Evolutionary conservation across 2,113 vertebrate species (phyloP).

Genomic region (Aphelocoma coerulescens): DNA sequence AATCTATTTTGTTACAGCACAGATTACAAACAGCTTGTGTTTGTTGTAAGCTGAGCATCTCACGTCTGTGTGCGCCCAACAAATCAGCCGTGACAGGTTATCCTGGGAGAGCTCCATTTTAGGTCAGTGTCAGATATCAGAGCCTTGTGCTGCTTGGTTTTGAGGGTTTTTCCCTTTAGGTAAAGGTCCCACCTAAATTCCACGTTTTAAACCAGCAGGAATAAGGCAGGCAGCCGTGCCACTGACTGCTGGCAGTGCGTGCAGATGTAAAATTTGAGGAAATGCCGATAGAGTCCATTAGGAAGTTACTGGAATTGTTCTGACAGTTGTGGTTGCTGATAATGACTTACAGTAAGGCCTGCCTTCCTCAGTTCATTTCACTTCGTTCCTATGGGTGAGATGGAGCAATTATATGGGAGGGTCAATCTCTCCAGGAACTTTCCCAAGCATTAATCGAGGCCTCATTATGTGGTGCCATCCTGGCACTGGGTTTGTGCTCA

Average conservation of each 20-base stretch:
- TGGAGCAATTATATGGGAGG: slow-evolving; percentile 44
- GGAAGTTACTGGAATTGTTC: slow-evolving; percentile 71
- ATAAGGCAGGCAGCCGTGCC: background rate
- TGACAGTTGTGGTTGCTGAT: slow-evolving; percentile 69
- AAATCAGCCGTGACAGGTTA: background rate
- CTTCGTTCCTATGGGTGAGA: slow-evolving; percentile 44
- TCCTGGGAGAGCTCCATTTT: background rate
- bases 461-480: background rate
- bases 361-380: slow-evolving; percentile 5
- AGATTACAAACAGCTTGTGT: background rate
- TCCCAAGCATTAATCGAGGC: background rate
- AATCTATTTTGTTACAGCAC: background rate
- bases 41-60: background rate
- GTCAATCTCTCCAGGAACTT: slow-evolving; percentile 17
- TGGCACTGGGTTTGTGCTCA: background rate
- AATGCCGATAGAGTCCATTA: slow-evolving; percentile 67
- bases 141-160: background rate
- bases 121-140: background rate
- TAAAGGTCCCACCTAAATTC: background rate
- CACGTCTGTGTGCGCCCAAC: background rate
- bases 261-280: background rate
- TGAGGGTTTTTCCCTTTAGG: background rate
- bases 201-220: background rate
- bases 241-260: background rate
- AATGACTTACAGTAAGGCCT: slow-evolving; percentile 70